Evolutionary conservation across 2,888 invertebrate species (phyloP), one percentile per base, ranked within the genome.

Genomic region (Plemyria rubiginata): DNA sequence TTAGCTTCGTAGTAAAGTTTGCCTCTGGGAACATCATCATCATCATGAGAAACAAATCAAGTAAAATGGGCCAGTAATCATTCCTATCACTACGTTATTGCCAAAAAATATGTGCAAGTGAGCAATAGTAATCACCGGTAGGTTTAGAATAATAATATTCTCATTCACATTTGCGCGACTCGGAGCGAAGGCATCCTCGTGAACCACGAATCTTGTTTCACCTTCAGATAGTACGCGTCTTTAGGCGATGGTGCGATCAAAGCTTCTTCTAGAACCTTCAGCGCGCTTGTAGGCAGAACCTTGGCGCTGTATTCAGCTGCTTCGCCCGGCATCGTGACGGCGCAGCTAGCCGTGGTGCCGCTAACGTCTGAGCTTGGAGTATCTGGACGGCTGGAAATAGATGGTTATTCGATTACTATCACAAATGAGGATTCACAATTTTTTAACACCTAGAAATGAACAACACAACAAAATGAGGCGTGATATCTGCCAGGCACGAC

Each of bases 291-390:
- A 29, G 94, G 94, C 4, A 95, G 88, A 5, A 95, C 94, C 76
- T 94, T 94, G 38, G 94, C 94, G 80, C 94, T 94, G 82, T 95
- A 95, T 72, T 94, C 94, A 0, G 94, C 94, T 49, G 95, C 94
- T 73, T 94, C 94, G 0, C 92, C 92, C 0, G 89, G 94, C 94
- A 87, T 94, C 68, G 87, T 92, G 67, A 87, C 93, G 1, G 93
- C 92, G 73, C 93, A 93, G 63, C 86, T 89, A 8, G 87, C 87
- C 28, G 91, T 88, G 28, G 81, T 73, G 1, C 84, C 75, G 71
- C 91, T 92, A 22, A 91, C 82, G 52, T 88, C 92, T 0, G 92
- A 93, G 72, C 75, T 89, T 43, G 93, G 93, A 0, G 92, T 92
- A 62, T 93, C 93, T 28, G 93, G 92, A 56, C 93, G 91, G 72